phyloP scores from a whole-genome alignment of 1,140 invertebrate genomes.

The Ectropis grisescens region DNA sequence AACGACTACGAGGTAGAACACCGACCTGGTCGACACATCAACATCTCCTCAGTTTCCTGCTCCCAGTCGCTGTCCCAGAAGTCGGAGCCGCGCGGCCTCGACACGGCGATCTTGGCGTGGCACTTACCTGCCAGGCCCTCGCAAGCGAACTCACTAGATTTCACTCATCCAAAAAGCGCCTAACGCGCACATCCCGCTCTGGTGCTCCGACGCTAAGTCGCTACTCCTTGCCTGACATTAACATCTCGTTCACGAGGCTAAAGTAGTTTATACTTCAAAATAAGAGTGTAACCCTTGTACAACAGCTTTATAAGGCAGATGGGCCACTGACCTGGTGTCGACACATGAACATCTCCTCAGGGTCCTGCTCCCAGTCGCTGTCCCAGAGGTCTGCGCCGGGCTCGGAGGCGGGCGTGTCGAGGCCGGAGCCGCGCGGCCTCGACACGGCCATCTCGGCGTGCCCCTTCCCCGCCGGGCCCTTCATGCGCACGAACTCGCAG shows the following conservation, averaged over 20 bases:
- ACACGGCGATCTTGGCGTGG: slow-evolving; percentile 98
- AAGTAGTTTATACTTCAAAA: too few relatives aligned
- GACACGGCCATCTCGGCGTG: slow-evolving; percentile 98
- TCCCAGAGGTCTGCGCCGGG: slow-evolving; percentile 91
- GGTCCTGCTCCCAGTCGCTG: slow-evolving; percentile 89
- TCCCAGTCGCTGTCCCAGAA: slow-evolving; percentile 93
- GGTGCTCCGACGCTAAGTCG: too few relatives aligned
- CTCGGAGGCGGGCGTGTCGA: slow-evolving; percentile 95
- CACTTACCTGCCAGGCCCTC: slow-evolving; percentile 97
- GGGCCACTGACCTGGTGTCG: slow-evolving; percentile 82
- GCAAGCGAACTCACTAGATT: slow-evolving; percentile 97
- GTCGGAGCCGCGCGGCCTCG: slow-evolving; percentile 89
- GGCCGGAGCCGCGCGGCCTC: slow-evolving; percentile 89
- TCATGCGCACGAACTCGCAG: slow-evolving; percentile 98
- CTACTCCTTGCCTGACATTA: too few relatives aligned
- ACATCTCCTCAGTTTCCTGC: slow-evolving; percentile 87
- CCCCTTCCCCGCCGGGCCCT: slow-evolving; percentile 96
- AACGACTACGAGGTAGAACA: too few relatives aligned
- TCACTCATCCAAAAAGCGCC: too few relatives aligned
- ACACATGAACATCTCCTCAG: slow-evolving; percentile 86
- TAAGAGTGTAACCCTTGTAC: too few relatives aligned
- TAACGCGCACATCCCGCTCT: too few relatives aligned
- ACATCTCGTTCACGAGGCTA: too few relatives aligned
- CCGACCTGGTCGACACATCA: slow-evolving; percentile 86
- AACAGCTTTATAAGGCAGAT: too few relatives aligned